A percentile compares a stretch with the other conserved stretches of the same genome.
Conservation (phyloP, 2,888 invertebrate species). For the Coleophora deauratella region DNA sequence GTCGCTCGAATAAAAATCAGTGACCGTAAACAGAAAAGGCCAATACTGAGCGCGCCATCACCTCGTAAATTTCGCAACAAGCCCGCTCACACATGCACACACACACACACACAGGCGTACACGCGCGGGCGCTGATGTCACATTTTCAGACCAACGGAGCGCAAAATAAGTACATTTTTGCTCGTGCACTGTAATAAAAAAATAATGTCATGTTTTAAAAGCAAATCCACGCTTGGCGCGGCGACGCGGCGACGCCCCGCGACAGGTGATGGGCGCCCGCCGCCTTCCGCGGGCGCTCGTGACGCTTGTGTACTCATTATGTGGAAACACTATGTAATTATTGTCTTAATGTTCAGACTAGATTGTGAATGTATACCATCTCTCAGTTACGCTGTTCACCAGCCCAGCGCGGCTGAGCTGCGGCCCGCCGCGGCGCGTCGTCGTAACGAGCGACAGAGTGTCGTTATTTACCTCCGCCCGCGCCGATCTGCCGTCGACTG, state of each 20-base stretch:
- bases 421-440: too few relatives aligned
- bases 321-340: too few relatives aligned
- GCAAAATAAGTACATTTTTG: slow-evolving; percentile 74
- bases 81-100: slow-evolving; percentile 36
- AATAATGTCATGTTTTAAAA: slow-evolving; percentile 69
- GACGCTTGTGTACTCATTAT: too few relatives aligned
- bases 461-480: slow-evolving; percentile 51
- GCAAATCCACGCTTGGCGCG: slow-evolving; percentile 36
- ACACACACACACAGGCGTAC: slow-evolving; percentile 29
- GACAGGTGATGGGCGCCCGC: slow-evolving; percentile 32
- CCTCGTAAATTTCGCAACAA: slow-evolving; percentile 48
- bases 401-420: too few relatives aligned
- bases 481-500: slow-evolving; percentile 50
- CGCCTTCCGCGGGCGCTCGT: too few relatives aligned
- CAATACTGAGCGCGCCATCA: slow-evolving; percentile 54
- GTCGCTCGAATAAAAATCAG: slow-evolving; percentile 48
- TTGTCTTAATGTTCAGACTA: too few relatives aligned
- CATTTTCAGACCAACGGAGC: slow-evolving; percentile 72
- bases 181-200: slow-evolving; percentile 65
- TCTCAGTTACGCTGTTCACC: too few relatives aligned
- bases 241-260: slow-evolving; percentile 45
- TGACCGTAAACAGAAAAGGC: slow-evolving; percentile 58
- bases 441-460: slow-evolving; percentile 19
- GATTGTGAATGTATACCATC: too few relatives aligned
- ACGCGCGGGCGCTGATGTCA: slow-evolving; percentile 49